These are phyloP conservation scores for Leucosticte australis DNA, from an alignment of 2,113 vertebrate species.

Conservation along the genomic window DNA sequence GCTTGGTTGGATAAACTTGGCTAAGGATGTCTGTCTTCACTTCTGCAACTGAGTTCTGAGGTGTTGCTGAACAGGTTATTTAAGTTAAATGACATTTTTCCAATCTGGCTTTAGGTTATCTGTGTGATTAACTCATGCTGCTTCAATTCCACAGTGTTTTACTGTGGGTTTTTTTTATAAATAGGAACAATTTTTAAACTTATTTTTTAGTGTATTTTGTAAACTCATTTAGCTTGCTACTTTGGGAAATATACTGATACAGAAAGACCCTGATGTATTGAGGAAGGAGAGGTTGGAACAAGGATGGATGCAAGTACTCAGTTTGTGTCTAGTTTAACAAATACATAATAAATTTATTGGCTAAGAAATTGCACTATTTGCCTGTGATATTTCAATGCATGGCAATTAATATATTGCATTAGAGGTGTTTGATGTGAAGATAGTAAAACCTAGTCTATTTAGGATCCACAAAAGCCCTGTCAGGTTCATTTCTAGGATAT, in stretches of 20 bases:
- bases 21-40: neutral
- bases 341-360: neutral
- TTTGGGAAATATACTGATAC: neutral
- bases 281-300: neutral
- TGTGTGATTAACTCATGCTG: neutral
- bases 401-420: neutral
- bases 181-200: neutral
- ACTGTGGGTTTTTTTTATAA: neutral
- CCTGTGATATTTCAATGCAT: neutral
- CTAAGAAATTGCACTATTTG: neutral
- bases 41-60: neutral
- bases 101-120: neutral
- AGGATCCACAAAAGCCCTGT: neutral
- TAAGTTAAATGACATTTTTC: neutral
- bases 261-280: neutral
- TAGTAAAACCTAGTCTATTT: neutral
- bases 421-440: neutral
- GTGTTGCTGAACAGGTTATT: neutral
- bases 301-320: neutral
- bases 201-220: neutral
- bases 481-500: neutral
- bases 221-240: neutral
- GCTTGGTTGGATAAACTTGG: neutral
- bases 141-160: neutral
- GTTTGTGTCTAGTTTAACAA: neutral